Percentiles rank a stretch among this genome's conserved stretches.
phyloP scores from a whole-genome alignment of 2,797 vertebrate genomes.

The Lagodon rhomboides region DNA sequence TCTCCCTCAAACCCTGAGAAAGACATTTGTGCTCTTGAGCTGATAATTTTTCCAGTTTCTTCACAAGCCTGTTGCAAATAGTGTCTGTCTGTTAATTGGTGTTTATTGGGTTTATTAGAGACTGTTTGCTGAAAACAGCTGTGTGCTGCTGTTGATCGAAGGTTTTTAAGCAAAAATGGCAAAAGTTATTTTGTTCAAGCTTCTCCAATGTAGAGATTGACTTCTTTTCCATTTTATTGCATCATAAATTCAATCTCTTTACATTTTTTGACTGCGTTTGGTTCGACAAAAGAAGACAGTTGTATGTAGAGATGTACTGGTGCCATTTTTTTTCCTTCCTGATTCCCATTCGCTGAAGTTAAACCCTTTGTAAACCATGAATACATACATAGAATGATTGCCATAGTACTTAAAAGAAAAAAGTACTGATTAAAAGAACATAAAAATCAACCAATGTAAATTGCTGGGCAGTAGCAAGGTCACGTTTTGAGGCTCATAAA shows the following conservation, averaged over 20 bases:
- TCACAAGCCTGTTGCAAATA: neutral
- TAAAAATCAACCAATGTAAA: too few species aligned
- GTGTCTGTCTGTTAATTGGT: neutral
- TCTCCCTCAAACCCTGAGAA: too few species aligned
- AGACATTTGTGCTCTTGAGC: neutral
- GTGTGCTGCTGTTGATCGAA: too few species aligned
- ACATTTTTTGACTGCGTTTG: neutral
- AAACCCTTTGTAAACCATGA: too few species aligned
- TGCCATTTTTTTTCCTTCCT: too few species aligned
- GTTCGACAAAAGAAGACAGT: neutral
- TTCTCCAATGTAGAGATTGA: neutral
- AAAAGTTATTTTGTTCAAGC: neutral
- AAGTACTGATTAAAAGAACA: too few species aligned
- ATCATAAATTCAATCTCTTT: neutral
- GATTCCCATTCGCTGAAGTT: too few species aligned
- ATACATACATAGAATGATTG: too few species aligned
- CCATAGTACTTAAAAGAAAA: too few species aligned
- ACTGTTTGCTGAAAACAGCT: neutral
- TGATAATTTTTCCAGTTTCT: neutral
- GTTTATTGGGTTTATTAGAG: neutral
- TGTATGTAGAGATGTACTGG: too few species aligned
- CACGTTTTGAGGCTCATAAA: too few species aligned
- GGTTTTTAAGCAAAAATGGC: neutral
- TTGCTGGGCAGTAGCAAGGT: too few species aligned
- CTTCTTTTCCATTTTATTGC: neutral